Evolutionary conservation across 1,140 invertebrate genomes (phyloP).

Genomic region (Micrasema minimum): DNA sequence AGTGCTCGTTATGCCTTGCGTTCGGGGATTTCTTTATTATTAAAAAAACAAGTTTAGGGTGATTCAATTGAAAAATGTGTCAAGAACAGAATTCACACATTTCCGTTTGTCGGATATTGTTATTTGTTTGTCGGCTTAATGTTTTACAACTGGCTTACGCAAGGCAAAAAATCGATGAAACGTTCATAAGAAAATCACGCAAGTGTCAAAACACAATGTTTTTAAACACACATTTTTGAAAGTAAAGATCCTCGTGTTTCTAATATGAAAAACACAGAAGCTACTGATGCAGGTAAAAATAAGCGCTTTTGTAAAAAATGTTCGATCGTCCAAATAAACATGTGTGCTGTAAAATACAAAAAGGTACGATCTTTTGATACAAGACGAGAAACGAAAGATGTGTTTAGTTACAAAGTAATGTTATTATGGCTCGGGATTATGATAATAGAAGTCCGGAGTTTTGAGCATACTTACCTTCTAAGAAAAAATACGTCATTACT

Average conservation of each 20-base stretch:
- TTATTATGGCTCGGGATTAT: constrained; percentile 6
- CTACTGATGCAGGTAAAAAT: too few species aligned
- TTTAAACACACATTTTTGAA: too few species aligned
- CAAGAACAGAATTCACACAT: constrained; percentile 1
- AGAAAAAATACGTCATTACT: constrained; percentile 19
- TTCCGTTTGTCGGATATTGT: constrained; percentile 3
- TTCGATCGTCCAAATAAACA: too few species aligned
- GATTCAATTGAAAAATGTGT: not conserved
- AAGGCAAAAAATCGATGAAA: constrained; percentile 23
- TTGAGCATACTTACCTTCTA: constrained; percentile 2
- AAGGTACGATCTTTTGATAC: too few species aligned
- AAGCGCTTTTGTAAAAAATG: too few species aligned
- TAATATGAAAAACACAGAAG: too few species aligned
- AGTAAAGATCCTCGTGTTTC: constrained; percentile 17
- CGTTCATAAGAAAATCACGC: constrained; percentile 27
- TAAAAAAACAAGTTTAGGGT: too few species aligned
- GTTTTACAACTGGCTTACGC: constrained; percentile 10
- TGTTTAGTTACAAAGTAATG: not conserved
- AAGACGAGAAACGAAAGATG: not conserved
- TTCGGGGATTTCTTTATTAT: too few species aligned
- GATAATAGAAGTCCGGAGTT: constrained; percentile 2
- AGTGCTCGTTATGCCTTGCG: too few species aligned
- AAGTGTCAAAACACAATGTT: constrained; percentile 8
- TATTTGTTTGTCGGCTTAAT: constrained; percentile 9
- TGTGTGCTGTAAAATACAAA: too few species aligned